phyloP scores from a whole-genome alignment of 2,113 vertebrate genomes.

The Picathartes gymnocephalus region DNA sequence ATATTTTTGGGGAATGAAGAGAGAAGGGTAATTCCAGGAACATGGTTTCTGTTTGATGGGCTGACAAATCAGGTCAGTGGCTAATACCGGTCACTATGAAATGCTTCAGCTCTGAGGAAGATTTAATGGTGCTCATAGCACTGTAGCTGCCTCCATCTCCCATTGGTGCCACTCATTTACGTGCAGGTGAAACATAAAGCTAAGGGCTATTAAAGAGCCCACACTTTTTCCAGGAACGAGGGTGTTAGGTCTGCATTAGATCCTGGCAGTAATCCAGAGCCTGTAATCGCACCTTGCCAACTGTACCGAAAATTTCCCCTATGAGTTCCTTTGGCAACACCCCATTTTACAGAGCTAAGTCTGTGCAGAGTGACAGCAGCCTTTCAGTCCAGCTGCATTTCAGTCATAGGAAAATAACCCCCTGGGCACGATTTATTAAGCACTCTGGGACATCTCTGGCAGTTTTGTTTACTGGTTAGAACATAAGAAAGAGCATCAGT shows the following conservation, averaged over 20 bases:
- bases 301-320: conserved; percentile 58
- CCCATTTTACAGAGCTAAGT: conserved; percentile 39
- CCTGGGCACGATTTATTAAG: conserved; percentile 41
- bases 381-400: conserved; percentile 64
- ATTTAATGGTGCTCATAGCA: conserved; percentile 35
- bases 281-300: conserved; percentile 64
- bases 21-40: conserved; percentile 9
- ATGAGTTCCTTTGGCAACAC: conserved; percentile 56
- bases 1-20: not conserved
- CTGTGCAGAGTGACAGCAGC: conserved; percentile 59
- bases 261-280: conserved; percentile 44
- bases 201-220: conserved; percentile 48
- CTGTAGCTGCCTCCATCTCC: conserved; percentile 32
- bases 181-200: conserved; percentile 63
- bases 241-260: conserved; percentile 61
- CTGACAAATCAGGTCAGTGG: conserved; percentile 45
- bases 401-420: conserved; percentile 51
- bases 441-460: conserved; percentile 41
- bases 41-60: not conserved
- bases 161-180: conserved; percentile 52
- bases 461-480: conserved; percentile 14
- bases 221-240: conserved; percentile 61
- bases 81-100: conserved; percentile 37
- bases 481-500: conserved; percentile 1
- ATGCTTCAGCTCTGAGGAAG: not conserved